phyloP scores from a whole-genome alignment of 1,140 invertebrate genomes.

The Protaetia brevitarsis region DNA sequence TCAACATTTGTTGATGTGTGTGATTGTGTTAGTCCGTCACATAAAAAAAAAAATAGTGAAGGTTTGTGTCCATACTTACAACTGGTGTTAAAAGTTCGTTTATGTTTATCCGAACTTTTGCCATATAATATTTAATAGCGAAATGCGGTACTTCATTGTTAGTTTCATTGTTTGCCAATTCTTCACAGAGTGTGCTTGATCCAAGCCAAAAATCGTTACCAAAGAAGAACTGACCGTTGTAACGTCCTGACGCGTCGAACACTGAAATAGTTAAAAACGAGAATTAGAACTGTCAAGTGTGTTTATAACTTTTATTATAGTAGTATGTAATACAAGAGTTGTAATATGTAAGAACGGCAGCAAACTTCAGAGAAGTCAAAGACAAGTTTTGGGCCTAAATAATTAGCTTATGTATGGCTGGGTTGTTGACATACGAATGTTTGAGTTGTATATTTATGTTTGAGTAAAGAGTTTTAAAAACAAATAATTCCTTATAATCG shows the following conservation, averaged over 20 bases:
- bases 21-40: too few relatives aligned
- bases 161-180: constrained; percentile 53
- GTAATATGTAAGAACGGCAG: too few relatives aligned
- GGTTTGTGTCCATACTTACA: constrained; percentile 51
- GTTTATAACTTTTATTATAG: constrained; percentile 24
- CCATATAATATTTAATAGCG: constrained; percentile 60
- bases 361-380: too few relatives aligned
- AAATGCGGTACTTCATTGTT: constrained; percentile 59
- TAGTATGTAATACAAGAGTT: too few relatives aligned
- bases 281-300: constrained; percentile 23
- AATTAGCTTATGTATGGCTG: too few relatives aligned
- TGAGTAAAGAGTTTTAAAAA: too few relatives aligned
- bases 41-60: neutral
- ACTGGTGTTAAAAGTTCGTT: constrained; percentile 58
- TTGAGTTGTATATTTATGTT: too few relatives aligned
- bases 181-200: constrained; percentile 62
- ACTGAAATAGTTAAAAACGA: constrained; percentile 56
- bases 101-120: constrained; percentile 62
- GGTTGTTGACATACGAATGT: too few relatives aligned
- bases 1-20: too few relatives aligned
- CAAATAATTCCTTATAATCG: too few relatives aligned
- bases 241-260: constrained; percentile 77
- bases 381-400: too few relatives aligned
- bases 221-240: constrained; percentile 74
- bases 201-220: constrained; percentile 82